Conservation (phyloP, 2,888 invertebrate species). For the Drosophila algonquin region DNA sequence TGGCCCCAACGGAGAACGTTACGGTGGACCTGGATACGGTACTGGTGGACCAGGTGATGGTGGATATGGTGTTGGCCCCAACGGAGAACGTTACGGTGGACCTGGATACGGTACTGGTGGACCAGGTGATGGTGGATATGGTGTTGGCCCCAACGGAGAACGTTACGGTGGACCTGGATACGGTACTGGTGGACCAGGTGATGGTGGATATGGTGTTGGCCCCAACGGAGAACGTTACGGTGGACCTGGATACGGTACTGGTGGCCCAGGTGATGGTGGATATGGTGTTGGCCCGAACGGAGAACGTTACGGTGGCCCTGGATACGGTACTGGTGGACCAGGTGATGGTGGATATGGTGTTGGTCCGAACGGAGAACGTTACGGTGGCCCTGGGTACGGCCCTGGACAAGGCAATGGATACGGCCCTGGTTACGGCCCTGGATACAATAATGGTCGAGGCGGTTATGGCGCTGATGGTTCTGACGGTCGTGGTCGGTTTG, state of each 20-base stretch:
- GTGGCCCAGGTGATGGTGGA: background rate
- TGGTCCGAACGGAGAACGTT: background rate
- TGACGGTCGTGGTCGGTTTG: slow-evolving; percentile 6
- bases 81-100: background rate
- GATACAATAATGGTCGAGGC: background rate
- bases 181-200: background rate
- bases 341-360: background rate
- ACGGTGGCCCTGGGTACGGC: background rate
- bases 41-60: background rate
- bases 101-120: background rate
- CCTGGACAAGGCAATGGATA: background rate
- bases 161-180: background rate
- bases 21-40: no score
- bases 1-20: no score
- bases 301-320: background rate
- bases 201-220: no score
- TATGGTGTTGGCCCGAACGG: background rate
- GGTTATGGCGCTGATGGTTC: background rate
- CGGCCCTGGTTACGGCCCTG: background rate
- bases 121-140: background rate
- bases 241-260: background rate
- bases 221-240: no score
- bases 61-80: background rate
- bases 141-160: background rate
- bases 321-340: background rate